Conservation (phyloP, 2,888 invertebrate genomes). For the Ametastegia equiseti region DNA sequence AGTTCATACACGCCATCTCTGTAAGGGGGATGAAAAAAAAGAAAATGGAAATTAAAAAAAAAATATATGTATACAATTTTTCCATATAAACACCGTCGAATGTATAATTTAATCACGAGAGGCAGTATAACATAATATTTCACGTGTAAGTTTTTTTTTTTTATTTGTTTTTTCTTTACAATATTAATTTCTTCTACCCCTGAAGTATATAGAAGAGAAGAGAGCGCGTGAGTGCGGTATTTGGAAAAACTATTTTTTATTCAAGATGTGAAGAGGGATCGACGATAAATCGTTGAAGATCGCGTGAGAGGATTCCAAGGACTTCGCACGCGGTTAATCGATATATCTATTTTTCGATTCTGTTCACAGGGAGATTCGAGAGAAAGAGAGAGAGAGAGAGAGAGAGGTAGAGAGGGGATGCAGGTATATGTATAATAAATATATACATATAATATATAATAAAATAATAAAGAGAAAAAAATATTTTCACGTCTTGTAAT, state of each 20-base stretch:
- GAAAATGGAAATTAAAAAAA: neutral
- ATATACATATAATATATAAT: neutral
- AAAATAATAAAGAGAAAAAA: neutral
- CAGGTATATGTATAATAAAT: too few relatives aligned
- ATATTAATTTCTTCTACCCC: too few relatives aligned
- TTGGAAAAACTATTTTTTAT: constrained; percentile 5
- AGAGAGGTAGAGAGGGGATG: neutral
- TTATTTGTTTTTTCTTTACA: too few relatives aligned
- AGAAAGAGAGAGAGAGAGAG: neutral
- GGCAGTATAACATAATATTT: neutral
- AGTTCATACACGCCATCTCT: constrained; percentile 2
- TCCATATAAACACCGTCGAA: constrained; percentile 14
- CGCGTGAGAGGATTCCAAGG: constrained; percentile 17
- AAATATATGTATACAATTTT: neutral
- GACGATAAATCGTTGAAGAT: constrained; percentile 11
- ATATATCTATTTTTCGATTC: neutral
- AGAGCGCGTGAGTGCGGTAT: too few relatives aligned
- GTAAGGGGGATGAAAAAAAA: neutral
- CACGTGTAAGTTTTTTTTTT: neutral
- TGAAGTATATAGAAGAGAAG: too few relatives aligned
- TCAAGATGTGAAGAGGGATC: too few relatives aligned
- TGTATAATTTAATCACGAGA: neutral
- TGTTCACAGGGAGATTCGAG: neutral
- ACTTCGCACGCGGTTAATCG: constrained; percentile 32
- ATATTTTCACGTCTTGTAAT: constrained; percentile 22